phyloP scores from a whole-genome alignment of 2,888 invertebrate genomes.

The Gymnoscelis rufifasciata region DNA sequence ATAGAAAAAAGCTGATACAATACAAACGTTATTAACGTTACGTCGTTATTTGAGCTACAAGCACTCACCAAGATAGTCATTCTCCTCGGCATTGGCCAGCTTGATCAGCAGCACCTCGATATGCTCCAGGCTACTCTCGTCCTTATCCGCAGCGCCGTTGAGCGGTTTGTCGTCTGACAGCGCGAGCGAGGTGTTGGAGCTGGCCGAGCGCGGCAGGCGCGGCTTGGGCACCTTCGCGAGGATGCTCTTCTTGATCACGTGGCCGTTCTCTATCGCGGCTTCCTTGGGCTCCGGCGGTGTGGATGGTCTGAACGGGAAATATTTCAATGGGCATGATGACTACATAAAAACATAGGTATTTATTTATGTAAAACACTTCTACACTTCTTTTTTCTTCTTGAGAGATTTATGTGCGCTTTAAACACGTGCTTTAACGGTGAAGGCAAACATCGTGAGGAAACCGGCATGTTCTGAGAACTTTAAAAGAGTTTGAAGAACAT shows the following conservation, averaged over 20 bases:
- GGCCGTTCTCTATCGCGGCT: slow-evolving; percentile 51
- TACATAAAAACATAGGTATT: too few relatives aligned
- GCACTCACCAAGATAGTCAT: slow-evolving; percentile 67
- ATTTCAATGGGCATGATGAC: too few relatives aligned
- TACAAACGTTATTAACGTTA: too few relatives aligned
- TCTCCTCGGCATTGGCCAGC: slow-evolving; percentile 60
- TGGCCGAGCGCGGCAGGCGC: slow-evolving; percentile 54
- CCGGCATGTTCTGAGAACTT: too few relatives aligned
- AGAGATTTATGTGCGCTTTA: too few relatives aligned
- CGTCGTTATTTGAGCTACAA: slow-evolving; percentile 3
- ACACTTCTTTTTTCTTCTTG: too few relatives aligned
- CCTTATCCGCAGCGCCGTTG: slow-evolving; percentile 38
- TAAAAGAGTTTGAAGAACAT: too few relatives aligned
- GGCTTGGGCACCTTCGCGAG: slow-evolving; percentile 61
- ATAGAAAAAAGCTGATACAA: too few relatives aligned
- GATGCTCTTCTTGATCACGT: slow-evolving; percentile 50
- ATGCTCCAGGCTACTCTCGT: slow-evolving; percentile 41
- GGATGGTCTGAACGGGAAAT: slow-evolving; percentile 51
- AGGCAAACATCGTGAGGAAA: too few relatives aligned
- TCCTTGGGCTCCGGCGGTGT: slow-evolving; percentile 51
- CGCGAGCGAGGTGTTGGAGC: slow-evolving; percentile 44
- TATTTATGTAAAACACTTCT: too few relatives aligned
- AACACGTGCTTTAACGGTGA: too few relatives aligned
- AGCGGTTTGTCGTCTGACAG: slow-evolving; percentile 42
- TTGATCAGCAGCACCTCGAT: slow-evolving; percentile 66